Evolutionary conservation across 2,113 vertebrate species (phyloP).

Genomic region (Lepisosteus osseus): DNA sequence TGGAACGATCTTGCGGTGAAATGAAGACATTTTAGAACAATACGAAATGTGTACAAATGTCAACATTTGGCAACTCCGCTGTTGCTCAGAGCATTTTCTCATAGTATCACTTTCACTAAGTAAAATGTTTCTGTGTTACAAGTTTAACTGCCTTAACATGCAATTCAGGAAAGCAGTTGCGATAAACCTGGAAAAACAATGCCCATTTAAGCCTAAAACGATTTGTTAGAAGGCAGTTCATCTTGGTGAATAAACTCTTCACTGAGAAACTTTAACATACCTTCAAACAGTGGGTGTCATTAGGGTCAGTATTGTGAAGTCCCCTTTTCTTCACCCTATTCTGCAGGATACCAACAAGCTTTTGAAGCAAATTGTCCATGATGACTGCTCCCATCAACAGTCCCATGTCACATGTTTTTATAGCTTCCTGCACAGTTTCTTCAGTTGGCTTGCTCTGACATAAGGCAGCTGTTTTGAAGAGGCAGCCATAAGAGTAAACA

Average conservation of each 20-base stretch:
- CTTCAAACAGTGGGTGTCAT: conserved; percentile 46
- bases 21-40: too few species aligned
- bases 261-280: conserved; percentile 29
- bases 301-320: conserved; percentile 17
- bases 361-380: conserved; percentile 69
- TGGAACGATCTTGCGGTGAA: too few species aligned
- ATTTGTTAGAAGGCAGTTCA: not conserved
- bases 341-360: conserved; percentile 67
- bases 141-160: not conserved
- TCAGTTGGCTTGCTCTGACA: conserved; percentile 46
- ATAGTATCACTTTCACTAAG: too few species aligned
- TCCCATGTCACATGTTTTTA: conserved; percentile 84
- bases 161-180: not conserved
- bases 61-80: too few species aligned
- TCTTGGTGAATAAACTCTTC: not conserved
- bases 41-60: too few species aligned
- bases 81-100: too few species aligned
- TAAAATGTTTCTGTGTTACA: not conserved
- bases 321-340: conserved; percentile 32
- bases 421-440: conserved; percentile 48
- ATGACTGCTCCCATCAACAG: conserved; percentile 84
- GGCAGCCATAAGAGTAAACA: conserved; percentile 78
- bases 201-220: not conserved
- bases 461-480: conserved; percentile 73
- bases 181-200: not conserved